Evolutionary conservation across 1,140 invertebrate genomes (phyloP), one percentile per base, ranked within the genome.

Genomic region (Drosophila kohkoa): DNA sequence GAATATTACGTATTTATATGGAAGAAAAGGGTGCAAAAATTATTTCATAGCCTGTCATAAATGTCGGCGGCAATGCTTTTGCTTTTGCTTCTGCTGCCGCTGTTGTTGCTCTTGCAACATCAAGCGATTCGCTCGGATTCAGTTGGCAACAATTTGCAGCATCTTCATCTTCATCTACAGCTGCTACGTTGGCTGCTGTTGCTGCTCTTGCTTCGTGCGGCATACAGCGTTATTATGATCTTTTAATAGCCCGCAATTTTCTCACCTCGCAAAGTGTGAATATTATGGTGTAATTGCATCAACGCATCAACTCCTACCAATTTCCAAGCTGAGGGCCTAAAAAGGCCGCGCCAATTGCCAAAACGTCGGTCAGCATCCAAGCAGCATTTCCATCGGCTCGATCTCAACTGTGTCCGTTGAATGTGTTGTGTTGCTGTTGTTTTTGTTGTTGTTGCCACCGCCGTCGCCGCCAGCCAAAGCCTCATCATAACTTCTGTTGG

Each of bases 271-370:
- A 91, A 92, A 92, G 91, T 92, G 91, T 92, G 91, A 92, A 92
- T 92, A 92, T 92, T 92, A 92, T 90, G 91, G 91, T 92, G 91
- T 92, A 92, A 92, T 92, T 92, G 91, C 91, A 92, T 92, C 91
- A 92, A 92, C 91, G 91, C 85, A 92, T 92, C 91, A 92, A 92
- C 91, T 92, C 91, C 91, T 92, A 92, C 90, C 90, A 92, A 92
- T 91, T 92, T 91, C 69, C 54, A 72, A 64, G 87, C 81, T 79
- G 74, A 89, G 77, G 87, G 81, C 83, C 66, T 73, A 90, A 81
- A 85, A 85, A 79, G 68, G 55, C 78, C 75, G 75, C 86, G 65
- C 75, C 86, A 89, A 90, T 89, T 89, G 85, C 85, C 86, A 79
- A 89, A 90, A 73, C 78, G 65, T 78, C 52, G 59, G 72, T 45